phyloP scores from a whole-genome alignment of 2,888 invertebrate genomes.

The Trichogramma dendrolimi region DNA sequence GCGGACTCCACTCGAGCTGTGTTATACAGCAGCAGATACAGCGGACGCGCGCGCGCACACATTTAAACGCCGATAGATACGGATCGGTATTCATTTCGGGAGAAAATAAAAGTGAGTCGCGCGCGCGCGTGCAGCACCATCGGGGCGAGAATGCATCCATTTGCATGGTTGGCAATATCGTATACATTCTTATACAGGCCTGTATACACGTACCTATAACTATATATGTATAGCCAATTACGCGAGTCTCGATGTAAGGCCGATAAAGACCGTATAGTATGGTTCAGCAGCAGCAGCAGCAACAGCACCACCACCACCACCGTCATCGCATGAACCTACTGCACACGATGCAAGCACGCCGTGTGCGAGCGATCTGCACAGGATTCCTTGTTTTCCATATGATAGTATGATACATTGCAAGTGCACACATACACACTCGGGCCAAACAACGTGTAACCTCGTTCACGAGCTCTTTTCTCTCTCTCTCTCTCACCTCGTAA shows the following conservation, averaged over 20 bases:
- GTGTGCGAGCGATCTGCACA: neutral
- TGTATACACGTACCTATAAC: too few relatives aligned
- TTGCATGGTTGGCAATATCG: slow-evolving; percentile 53
- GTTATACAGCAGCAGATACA: too few relatives aligned
- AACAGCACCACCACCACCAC: too few relatives aligned
- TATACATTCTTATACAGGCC: slow-evolving; percentile 46
- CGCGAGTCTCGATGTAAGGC: slow-evolving; percentile 47
- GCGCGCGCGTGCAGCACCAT: slow-evolving; percentile 30
- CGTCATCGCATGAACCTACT: too few relatives aligned
- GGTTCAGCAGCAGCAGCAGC: too few relatives aligned
- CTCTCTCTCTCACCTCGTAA: neutral
- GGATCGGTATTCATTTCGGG: slow-evolving; percentile 24
- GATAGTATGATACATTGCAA: slow-evolving; percentile 40
- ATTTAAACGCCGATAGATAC: slow-evolving; percentile 10
- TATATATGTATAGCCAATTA: slow-evolving; percentile 42
- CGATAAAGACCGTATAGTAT: slow-evolving; percentile 34
- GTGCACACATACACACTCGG: slow-evolving; percentile 39
- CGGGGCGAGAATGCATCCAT: slow-evolving; percentile 40
- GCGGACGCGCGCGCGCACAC: too few relatives aligned
- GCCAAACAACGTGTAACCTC: slow-evolving; percentile 30
- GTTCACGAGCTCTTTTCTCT: slow-evolving; percentile 21
- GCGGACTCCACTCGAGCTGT: too few relatives aligned
- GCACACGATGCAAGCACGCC: neutral
- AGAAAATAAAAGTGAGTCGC: slow-evolving; percentile 19
- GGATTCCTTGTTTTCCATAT: slow-evolving; percentile 28